Base-by-base conservation (phyloP, 2,113 vertebrate genomes). In the Coturnix japonica region DNA sequence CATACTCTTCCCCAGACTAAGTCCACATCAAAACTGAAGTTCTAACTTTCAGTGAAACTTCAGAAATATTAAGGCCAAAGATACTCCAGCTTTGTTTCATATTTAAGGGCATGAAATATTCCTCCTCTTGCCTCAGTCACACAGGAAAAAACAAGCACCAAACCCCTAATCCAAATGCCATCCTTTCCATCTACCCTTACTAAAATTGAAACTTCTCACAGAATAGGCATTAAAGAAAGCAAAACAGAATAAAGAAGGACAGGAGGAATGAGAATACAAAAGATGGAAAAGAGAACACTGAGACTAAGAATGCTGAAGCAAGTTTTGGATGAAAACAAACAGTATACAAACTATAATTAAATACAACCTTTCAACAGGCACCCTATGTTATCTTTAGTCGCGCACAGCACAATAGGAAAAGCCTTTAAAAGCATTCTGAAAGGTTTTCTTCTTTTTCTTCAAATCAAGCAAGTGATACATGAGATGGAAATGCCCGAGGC, bases 21-120 rank as follows among this genome's bases (percentile, higher is more conserved):
- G 26, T 25, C 54, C 41, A 43, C 61, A 87, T 37, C 79, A 95
- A 89, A 92, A 70, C 2, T 18, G 12, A 73, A 87, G 71, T 18
- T 85, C 41, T 91, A 37, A 33, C 65, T 76, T 92, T 85, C 78
- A 81, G n/a, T 1, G 1, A 65, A 33, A 89, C 12, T 41, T 41
- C 39, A 20, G 16, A 93, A 92, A 49, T 54, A 80, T 9, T 57
- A 49, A 84, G 63, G 49, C 51, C 54, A 60, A 59, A 90, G 56
- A 85, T 31, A 66, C 2, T 2, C 35, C 86, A 65, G 44, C 28
- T 65, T 67, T 67, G 69, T 78, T 91, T n/a, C 73, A 72, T 23
- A 39, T 60, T 92, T 90, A 69, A 75, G 61, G 35, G 63, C 54
- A 49, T 85, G 78, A 95, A 91, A 87, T 92, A 76, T 65, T n/a